phyloP scores from a whole-genome alignment of 2,113 vertebrate genomes.

The Otolemur garnettii region DNA sequence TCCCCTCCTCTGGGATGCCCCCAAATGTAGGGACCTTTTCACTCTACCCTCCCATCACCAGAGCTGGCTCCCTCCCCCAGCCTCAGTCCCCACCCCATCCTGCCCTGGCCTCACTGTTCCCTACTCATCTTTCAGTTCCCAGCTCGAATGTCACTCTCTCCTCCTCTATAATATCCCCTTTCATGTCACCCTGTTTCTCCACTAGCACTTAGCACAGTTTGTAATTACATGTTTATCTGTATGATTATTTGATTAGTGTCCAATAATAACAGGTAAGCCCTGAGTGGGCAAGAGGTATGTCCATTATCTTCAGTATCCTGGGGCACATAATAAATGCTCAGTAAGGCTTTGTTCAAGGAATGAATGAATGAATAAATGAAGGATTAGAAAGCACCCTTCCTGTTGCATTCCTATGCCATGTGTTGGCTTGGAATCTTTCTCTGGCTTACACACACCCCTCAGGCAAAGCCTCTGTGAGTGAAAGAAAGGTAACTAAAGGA shows the following conservation, averaged over 20 bases:
- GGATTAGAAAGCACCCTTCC: not conserved
- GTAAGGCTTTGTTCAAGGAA: not conserved
- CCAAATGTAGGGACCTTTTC: not conserved
- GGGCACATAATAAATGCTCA: not conserved
- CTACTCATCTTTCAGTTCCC: not conserved
- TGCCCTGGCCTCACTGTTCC: not conserved
- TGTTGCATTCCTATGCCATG: not conserved
- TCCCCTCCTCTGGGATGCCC: not conserved
- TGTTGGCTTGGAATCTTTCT: not conserved
- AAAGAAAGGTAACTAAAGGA: not conserved
- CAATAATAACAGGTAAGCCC: not conserved
- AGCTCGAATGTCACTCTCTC: not conserved
- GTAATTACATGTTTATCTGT: not conserved
- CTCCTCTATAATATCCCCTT: not conserved
- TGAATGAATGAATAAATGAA: not conserved
- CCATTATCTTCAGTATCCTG: not conserved
- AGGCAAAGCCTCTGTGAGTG: not conserved
- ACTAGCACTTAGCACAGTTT: not conserved
- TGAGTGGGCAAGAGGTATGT: not conserved
- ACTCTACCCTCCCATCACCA: not conserved
- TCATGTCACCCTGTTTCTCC: not conserved
- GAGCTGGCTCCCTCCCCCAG: no score
- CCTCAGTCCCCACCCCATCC: not conserved
- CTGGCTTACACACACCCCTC: not conserved
- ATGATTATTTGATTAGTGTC: not conserved